These are phyloP conservation scores for Heterocephalus glaber DNA, from an alignment of 2,113 vertebrate genomes.

Conservation along the genomic window DNA sequence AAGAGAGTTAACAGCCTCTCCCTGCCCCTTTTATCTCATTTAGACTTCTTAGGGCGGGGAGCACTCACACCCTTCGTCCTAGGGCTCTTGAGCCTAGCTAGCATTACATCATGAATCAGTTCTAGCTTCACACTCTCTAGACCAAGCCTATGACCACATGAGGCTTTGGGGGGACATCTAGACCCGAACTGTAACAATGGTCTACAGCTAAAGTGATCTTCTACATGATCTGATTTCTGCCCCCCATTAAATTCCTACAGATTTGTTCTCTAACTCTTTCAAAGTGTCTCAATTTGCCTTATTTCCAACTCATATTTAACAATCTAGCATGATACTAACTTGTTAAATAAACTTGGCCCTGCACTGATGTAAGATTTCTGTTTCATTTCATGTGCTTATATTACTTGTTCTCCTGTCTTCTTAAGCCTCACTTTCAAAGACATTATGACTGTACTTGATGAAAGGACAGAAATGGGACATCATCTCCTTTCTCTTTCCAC, in stretches of 20 bases:
- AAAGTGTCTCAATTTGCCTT: not conserved
- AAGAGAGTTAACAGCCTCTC: no score
- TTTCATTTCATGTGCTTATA: not conserved
- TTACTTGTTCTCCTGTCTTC: not conserved
- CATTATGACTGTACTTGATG: not conserved
- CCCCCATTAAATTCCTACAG: not conserved
- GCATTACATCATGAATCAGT: no score
- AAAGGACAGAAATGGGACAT: not conserved
- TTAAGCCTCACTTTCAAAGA: not conserved
- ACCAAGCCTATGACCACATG: no score
- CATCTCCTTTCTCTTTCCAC: not conserved
- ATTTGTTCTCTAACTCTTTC: not conserved
- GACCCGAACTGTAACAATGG: no score
- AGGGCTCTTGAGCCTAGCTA: no score
- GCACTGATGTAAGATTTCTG: not conserved
- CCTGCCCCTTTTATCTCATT: no score
- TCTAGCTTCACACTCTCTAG: no score
- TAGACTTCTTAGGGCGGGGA: no score
- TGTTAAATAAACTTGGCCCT: not conserved
- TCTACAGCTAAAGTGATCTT: not conserved
- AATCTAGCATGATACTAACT: not conserved
- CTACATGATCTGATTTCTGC: not conserved
- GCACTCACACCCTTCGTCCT: no score
- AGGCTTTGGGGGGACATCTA: no score
- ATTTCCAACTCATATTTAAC: not conserved